These are phyloP conservation scores for Machaerirhynchus nigripectus DNA, from an alignment of 2,113 vertebrate species.

Conservation along the genomic window DNA sequence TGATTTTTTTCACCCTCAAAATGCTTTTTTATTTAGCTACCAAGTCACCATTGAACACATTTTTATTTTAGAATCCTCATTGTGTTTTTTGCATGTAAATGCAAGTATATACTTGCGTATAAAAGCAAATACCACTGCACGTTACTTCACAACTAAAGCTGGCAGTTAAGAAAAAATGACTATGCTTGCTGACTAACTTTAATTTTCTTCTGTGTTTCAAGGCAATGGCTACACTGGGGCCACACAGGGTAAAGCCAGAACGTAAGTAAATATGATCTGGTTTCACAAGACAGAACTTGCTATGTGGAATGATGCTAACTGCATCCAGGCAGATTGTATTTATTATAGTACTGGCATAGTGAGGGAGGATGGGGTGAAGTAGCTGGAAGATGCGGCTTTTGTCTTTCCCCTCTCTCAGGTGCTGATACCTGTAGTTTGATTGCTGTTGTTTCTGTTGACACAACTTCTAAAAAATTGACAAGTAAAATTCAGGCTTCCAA, in stretches of 20 bases:
- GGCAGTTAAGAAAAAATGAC: neutral
- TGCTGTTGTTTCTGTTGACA: neutral
- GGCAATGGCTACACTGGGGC: slow-evolving; percentile 92
- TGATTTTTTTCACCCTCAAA: neutral
- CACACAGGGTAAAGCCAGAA: slow-evolving; percentile 90
- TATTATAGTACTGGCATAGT: neutral
- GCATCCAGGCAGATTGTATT: neutral
- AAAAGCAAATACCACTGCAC: neutral
- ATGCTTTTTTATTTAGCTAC: neutral
- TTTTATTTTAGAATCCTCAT: neutral
- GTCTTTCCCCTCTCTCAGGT: neutral
- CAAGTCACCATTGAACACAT: neutral
- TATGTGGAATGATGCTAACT: neutral
- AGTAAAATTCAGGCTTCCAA: neutral
- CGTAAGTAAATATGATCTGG: slow-evolving; percentile 75
- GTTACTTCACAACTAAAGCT: neutral
- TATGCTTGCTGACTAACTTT: neutral
- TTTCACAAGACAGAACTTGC: neutral
- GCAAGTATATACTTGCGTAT: neutral
- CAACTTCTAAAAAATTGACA: neutral
- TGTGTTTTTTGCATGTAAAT: neutral
- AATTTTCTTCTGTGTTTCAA: slow-evolving; percentile 52
- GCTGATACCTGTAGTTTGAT: neutral
- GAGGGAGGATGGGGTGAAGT: neutral
- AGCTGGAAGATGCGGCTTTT: neutral